phyloP scores from a whole-genome alignment of 2,797 vertebrate species.

The Micropoecilia bifurca region DNA sequence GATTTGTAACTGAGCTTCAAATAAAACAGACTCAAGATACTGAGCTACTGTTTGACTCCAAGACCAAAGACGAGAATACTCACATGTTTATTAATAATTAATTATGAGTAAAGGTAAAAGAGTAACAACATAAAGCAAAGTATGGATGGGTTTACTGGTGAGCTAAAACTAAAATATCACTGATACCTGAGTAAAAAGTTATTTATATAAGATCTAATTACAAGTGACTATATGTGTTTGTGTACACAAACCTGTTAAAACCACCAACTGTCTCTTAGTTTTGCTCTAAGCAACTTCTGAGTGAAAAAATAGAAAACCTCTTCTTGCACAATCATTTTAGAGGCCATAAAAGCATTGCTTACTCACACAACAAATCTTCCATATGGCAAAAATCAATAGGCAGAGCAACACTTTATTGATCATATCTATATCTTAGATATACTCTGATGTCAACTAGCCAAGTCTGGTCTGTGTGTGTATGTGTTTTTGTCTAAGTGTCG shows the following conservation, averaged over 20 bases:
- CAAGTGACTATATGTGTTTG: background rate
- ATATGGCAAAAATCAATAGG: slow-evolving; percentile 76
- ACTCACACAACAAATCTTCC: slow-evolving; percentile 72
- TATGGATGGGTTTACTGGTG: background rate
- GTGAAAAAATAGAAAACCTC: slow-evolving; percentile 19
- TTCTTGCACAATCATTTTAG: slow-evolving; percentile 59
- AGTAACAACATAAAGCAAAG: background rate
- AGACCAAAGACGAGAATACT: background rate
- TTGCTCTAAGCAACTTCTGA: slow-evolving; percentile 20
- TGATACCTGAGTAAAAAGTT: background rate
- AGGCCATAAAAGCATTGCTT: slow-evolving; percentile 60
- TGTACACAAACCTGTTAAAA: slow-evolving; percentile 11
- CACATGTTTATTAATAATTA: background rate
- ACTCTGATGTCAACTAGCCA: slow-evolving; percentile 51
- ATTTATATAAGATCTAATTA: background rate
- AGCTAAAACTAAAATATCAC: background rate
- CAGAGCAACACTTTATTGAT: slow-evolving; percentile 70
- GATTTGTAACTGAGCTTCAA: background rate
- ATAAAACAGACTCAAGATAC: background rate
- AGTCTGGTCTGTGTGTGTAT: slow-evolving; percentile 17
- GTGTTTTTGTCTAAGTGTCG: background rate
- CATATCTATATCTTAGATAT: slow-evolving; percentile 66
- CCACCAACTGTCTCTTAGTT: slow-evolving; percentile 4
- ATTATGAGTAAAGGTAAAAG: background rate
- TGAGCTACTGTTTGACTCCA: background rate